Evolutionary conservation across 2,888 invertebrate species (phyloP).

Genomic region (Carterocephalus palaemon): DNA sequence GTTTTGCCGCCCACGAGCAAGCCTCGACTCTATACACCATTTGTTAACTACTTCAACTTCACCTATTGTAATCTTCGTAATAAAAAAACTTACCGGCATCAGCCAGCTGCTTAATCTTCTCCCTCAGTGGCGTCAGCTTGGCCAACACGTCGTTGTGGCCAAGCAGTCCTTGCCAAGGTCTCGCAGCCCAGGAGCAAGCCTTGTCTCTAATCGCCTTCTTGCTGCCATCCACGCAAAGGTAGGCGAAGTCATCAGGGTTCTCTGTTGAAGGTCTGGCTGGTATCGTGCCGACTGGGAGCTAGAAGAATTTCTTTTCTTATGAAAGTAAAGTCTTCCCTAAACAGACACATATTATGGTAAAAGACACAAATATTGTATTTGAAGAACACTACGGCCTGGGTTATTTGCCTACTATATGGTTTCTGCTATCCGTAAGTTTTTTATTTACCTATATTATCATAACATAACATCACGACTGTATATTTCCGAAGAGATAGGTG

Average conservation of each 20-base stretch:
- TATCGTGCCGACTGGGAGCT: conserved; percentile 81
- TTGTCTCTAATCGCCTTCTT: conserved; percentile 82
- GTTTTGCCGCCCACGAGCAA: no score
- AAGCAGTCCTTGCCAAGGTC: conserved; percentile 90
- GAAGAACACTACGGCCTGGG: no score
- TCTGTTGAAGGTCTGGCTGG: conserved; percentile 79
- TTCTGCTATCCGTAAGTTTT: no score
- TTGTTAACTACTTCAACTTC: no score
- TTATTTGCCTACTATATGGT: no score
- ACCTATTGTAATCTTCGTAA: conserved; percentile 2
- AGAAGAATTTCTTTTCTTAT: conserved; percentile 20
- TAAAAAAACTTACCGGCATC: conserved; percentile 54
- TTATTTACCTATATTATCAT: no score
- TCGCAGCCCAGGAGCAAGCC: conserved; percentile 88
- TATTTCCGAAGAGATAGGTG: no score
- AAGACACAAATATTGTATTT: no score
- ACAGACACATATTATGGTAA: no score
- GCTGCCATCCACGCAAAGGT: conserved; percentile 88
- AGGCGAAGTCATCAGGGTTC: conserved; percentile 83
- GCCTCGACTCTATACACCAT: no score
- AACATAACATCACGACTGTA: no score
- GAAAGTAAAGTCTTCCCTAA: no score
- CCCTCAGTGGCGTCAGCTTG: conserved; percentile 70
- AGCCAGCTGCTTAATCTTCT: conserved; percentile 77
- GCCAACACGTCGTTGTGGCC: conserved; percentile 82